Evolutionary conservation across 2,113 vertebrate genomes (phyloP).

Genomic region (Oncorhynchus kisutch): DNA sequence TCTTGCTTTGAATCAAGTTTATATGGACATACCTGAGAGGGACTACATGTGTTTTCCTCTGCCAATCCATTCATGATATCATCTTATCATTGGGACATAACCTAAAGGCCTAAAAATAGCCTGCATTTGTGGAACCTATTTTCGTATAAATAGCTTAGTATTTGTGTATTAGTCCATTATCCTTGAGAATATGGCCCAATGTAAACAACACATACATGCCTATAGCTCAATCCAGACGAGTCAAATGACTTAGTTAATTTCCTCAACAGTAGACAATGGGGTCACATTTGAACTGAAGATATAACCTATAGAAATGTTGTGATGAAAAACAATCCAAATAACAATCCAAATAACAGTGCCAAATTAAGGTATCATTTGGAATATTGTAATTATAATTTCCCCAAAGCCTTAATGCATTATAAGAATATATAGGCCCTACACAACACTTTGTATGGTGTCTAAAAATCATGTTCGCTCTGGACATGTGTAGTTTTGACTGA

Average conservation of each 20-base stretch:
- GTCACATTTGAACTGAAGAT: neutral
- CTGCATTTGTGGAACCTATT: too few species aligned
- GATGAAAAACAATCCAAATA: too few species aligned
- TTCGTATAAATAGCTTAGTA: neutral
- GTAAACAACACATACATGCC: neutral
- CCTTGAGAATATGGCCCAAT: neutral
- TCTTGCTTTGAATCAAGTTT: neutral
- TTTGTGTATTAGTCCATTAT: neutral
- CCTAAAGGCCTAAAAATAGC: neutral
- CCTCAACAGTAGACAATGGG: neutral
- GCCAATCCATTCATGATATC: neutral
- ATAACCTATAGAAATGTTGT: neutral
- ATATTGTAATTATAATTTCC: neutral
- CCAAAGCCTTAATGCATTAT: neutral
- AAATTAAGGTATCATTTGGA: neutral
- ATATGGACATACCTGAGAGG: neutral
- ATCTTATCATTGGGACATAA: neutral
- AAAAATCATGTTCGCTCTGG: constrained; percentile 1
- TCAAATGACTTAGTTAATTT: neutral
- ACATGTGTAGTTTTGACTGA: constrained; percentile 7
- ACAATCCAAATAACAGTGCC: neutral
- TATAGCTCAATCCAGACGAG: neutral
- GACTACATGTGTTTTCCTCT: neutral
- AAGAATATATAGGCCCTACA: neutral
- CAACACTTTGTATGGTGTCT: neutral